Conservation (phyloP, 35 echinoderm and acorn worm species). For the Heliocidaris tuberculata region DNA sequence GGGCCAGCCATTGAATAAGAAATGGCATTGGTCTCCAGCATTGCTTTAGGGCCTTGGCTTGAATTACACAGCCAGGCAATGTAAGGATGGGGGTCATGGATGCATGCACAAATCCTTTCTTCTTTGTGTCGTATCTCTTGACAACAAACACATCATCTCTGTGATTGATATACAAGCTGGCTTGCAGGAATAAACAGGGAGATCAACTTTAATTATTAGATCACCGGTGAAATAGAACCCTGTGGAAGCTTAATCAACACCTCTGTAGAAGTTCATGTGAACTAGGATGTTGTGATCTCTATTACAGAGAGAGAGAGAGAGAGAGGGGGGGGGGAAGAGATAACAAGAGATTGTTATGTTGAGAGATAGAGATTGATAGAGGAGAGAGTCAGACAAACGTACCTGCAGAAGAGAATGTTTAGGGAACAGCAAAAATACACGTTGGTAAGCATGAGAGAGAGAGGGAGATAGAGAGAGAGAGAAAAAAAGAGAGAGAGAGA, state of each 20-base stretch:
- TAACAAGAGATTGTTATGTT: no score
- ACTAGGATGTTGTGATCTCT: neutral
- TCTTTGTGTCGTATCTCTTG: neutral
- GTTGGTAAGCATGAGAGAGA: no score
- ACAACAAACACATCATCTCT: neutral
- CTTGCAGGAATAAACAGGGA: neutral
- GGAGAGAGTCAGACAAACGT: no score
- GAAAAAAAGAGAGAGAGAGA: no score
- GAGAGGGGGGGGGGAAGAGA: neutral
- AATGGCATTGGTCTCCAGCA: neutral
- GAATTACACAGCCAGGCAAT: neutral
- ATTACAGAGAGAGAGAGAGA: neutral
- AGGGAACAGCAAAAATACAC: no score
- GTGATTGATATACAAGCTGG: slow-evolving; percentile 3
- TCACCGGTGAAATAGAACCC: neutral
- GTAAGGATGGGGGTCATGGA: neutral
- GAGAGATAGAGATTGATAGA: no score
- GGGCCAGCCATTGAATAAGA: neutral
- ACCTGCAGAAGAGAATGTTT: no score
- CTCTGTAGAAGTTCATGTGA: neutral
- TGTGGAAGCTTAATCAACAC: neutral
- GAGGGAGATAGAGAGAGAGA: no score
- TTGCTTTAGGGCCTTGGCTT: neutral
- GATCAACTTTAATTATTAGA: neutral
- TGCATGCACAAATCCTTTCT: neutral